These are phyloP conservation scores for Sceloporus tristichus DNA, from an alignment of 2,113 vertebrate species.

Conservation along the genomic window DNA sequence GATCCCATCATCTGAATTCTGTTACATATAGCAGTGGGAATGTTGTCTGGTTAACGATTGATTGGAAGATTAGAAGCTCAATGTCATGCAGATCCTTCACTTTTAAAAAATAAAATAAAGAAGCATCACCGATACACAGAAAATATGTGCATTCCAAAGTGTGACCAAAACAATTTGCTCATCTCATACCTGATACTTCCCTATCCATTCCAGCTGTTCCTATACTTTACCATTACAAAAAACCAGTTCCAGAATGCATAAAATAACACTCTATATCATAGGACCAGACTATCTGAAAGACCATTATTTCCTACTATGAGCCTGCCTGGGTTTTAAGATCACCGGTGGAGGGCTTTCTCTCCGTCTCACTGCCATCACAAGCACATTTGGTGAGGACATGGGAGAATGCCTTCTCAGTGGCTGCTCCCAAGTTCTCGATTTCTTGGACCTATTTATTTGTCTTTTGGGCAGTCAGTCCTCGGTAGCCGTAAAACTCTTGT, in stretches of 20 bases:
- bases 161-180: not conserved
- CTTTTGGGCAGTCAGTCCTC: too few species aligned
- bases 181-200: not conserved
- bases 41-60: conserved; percentile 39
- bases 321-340: too few species aligned
- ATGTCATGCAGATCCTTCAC: conserved; percentile 20
- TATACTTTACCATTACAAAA: not conserved
- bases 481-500: too few species aligned
- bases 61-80: conserved; percentile 53
- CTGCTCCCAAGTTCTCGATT: too few species aligned
- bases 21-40: conserved; percentile 43
- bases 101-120: not conserved
- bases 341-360: too few species aligned
- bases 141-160: too few species aligned
- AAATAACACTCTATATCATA: not conserved
- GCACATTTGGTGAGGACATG: too few species aligned
- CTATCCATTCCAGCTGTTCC: not conserved
- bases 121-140: not conserved
- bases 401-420: too few species aligned
- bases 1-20: conserved; percentile 46
- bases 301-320: too few species aligned
- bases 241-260: not conserved
- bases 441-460: too few species aligned
- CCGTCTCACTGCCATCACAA: too few species aligned
- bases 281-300: too few species aligned